Percentiles rank a stretch among this genome's conserved stretches.
Evolutionary conservation across 2,888 invertebrate genomes (phyloP).

Genomic region (Xiphydria camelus): DNA sequence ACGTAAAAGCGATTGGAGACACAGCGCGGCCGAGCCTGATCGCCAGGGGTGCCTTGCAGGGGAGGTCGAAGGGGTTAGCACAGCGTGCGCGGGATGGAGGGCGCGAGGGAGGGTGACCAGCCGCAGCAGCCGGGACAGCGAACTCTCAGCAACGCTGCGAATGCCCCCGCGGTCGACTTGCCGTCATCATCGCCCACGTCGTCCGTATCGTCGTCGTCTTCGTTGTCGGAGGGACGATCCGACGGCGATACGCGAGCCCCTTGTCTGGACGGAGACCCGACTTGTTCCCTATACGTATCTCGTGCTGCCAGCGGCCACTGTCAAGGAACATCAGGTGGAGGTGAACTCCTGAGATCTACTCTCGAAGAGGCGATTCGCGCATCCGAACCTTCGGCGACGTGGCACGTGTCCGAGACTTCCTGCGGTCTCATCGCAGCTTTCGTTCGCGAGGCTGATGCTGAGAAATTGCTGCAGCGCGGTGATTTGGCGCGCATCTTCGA

Average conservation of each 20-base stretch:
- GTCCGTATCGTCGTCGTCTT: too few species aligned
- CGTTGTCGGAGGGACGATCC: too few species aligned
- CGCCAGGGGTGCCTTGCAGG: too few species aligned
- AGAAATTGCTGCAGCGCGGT: constrained; percentile 52
- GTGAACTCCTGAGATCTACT: constrained; percentile 30
- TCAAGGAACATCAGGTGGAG: constrained; percentile 26
- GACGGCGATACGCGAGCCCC: too few species aligned
- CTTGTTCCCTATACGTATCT: constrained; percentile 48
- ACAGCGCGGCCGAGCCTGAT: too few species aligned
- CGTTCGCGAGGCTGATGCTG: constrained; percentile 53
- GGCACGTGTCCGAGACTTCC: constrained; percentile 51
- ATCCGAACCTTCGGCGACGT: constrained; percentile 37
- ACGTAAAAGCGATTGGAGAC: too few species aligned
- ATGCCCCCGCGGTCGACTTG: too few species aligned
- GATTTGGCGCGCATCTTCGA: constrained; percentile 55
- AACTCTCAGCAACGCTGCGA: too few species aligned
- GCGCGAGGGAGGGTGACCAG: constrained; percentile 14
- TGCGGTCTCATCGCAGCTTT: constrained; percentile 58
- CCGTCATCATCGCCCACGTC: too few species aligned
- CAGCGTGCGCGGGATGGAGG: constrained; percentile 33
- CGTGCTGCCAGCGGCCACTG: constrained; percentile 33
- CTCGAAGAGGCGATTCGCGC: constrained; percentile 46
- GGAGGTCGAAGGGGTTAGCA: too few species aligned
- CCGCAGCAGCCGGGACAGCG: too few species aligned
- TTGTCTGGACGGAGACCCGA: constrained; percentile 31